Evolutionary conservation across 53 echinoderm and acorn worm species (phyloP).

Genomic region (Luidia sarsii): DNA sequence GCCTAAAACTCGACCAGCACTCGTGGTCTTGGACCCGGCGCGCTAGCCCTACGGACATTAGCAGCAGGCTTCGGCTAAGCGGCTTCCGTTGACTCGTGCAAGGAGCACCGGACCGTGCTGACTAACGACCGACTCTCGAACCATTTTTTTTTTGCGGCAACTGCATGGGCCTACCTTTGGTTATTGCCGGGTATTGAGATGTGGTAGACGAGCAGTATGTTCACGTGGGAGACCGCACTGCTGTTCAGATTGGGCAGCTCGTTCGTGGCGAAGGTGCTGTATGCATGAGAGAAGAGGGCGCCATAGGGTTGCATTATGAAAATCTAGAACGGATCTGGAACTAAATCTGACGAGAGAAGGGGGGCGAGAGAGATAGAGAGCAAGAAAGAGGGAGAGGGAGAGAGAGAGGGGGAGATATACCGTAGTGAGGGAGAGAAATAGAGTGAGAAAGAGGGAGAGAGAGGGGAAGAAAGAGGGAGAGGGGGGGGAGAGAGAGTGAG

Average conservation of each 20-base stretch:
- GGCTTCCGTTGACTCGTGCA: too few species aligned
- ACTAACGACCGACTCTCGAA: too few species aligned
- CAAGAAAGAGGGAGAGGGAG: too few species aligned
- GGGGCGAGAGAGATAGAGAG: neutral
- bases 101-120: too few species aligned
- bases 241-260: constrained; percentile 21
- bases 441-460: neutral
- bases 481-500: too few species aligned
- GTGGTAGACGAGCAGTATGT: constrained; percentile 33
- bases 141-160: too few species aligned
- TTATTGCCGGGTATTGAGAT: constrained; percentile 15
- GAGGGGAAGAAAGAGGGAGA: too few species aligned
- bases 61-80: too few species aligned
- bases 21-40: too few species aligned
- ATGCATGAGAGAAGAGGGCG: neutral
- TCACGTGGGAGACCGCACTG: neutral
- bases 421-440: neutral
- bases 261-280: constrained; percentile 29
- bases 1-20: too few species aligned
- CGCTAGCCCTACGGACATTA: too few species aligned
- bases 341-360: neutral
- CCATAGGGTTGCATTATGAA: neutral
- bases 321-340: neutral
- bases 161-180: constrained; percentile 31
- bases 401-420: neutral